Conservation (phyloP, 2,797 vertebrate species). For the Muraenolepis orangiensis region DNA sequence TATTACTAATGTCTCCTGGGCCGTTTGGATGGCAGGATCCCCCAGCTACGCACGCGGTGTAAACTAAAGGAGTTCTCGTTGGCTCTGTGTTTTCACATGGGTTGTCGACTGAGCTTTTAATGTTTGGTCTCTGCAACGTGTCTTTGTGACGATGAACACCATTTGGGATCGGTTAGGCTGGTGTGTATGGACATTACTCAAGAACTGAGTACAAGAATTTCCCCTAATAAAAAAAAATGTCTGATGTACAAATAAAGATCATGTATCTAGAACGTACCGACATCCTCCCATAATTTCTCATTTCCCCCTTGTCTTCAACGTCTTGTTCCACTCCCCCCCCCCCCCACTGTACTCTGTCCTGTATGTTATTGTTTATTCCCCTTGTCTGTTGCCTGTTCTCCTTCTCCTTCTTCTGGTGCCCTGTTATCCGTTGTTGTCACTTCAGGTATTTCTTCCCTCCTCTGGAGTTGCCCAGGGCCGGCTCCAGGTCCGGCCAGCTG, state of each 20-base stretch:
- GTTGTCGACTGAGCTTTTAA: background rate
- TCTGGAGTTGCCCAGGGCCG: constrained; percentile 87
- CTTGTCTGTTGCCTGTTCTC: background rate
- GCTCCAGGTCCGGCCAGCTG: constrained; percentile 88
- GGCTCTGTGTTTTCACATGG: background rate
- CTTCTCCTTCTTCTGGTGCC: background rate
- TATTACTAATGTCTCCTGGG: constrained; percentile 69
- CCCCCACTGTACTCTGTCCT: background rate
- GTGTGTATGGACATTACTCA: background rate
- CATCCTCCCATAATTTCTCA: background rate
- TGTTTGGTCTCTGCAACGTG: background rate
- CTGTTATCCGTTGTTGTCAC: background rate
- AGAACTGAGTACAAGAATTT: background rate
- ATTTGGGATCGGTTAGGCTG: background rate
- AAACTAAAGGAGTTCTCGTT: background rate
- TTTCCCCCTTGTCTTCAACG: background rate
- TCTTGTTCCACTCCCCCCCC: background rate
- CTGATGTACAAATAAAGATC: no score
- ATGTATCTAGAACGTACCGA: background rate
- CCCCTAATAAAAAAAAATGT: background rate
- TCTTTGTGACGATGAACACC: background rate
- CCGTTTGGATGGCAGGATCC: constrained; percentile 31
- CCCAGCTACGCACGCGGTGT: constrained; percentile 6
- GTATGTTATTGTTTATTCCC: background rate
- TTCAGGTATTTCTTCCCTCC: constrained; percentile 94